Conservation (phyloP, 2,888 invertebrate genomes). For the Eudasyphora cyanicolor region DNA sequence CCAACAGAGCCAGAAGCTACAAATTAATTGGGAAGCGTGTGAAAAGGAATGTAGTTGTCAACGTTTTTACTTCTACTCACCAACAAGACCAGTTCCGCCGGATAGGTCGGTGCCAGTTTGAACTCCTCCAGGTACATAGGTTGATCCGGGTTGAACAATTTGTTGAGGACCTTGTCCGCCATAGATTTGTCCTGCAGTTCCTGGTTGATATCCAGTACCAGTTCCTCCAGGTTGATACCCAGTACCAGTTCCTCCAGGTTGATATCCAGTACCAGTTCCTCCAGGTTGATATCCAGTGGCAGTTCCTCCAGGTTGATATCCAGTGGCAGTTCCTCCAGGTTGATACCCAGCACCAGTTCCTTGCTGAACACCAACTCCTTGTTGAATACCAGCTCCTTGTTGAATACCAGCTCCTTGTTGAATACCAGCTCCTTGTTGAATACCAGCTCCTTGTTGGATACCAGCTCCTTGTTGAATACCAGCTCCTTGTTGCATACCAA, state of each 20-base stretch:
- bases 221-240: slow-evolving; percentile 27
- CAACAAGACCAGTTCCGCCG: slow-evolving; percentile 42
- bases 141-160: slow-evolving; percentile 48
- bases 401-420: slow-evolving; percentile 49
- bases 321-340: slow-evolving; percentile 49
- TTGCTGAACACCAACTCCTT: slow-evolving; percentile 23
- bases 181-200: slow-evolving; percentile 38
- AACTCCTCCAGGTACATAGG: slow-evolving; percentile 53
- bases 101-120: slow-evolving; percentile 38
- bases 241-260: slow-evolving; percentile 43
- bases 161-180: slow-evolving; percentile 60
- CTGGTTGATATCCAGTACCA: slow-evolving; percentile 37
- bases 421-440: slow-evolving; percentile 44
- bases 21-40: not conserved
- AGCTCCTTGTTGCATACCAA: slow-evolving; percentile 35
- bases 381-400: slow-evolving; percentile 47
- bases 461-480: slow-evolving; percentile 33
- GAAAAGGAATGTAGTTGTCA: not conserved
- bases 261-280: slow-evolving; percentile 51
- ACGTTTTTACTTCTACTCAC: slow-evolving; percentile 37
- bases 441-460: slow-evolving; percentile 32
- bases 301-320: slow-evolving; percentile 19
- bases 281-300: slow-evolving; percentile 34
- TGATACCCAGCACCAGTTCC: slow-evolving; percentile 30
- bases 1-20: slow-evolving; percentile 66